phyloP scores from a whole-genome alignment of 2,888 invertebrate genomes.

The Mimas tiliae region DNA sequence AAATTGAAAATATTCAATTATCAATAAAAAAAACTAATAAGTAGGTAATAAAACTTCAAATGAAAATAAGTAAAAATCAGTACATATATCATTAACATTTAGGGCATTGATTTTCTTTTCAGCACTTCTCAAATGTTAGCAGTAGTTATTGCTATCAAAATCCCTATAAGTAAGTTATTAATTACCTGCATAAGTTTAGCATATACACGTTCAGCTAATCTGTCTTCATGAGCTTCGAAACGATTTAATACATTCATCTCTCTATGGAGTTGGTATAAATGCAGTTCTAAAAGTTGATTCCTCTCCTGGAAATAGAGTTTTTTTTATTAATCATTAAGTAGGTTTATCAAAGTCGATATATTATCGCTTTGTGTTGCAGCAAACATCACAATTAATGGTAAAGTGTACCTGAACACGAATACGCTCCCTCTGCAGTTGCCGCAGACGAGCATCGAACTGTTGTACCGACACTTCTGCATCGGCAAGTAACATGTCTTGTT shows the following conservation, averaged over 20 bases:
- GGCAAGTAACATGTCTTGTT: constrained; percentile 87
- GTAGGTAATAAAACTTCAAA: too few relatives aligned
- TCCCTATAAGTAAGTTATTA: not conserved
- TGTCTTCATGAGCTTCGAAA: constrained; percentile 89
- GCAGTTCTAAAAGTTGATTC: constrained; percentile 85
- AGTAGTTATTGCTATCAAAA: not conserved
- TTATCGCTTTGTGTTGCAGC: too few relatives aligned
- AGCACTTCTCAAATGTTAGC: too few relatives aligned
- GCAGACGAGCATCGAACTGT: constrained; percentile 87
- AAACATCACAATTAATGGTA: constrained; percentile 36
- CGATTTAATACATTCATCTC: constrained; percentile 90
- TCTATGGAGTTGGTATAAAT: constrained; percentile 88
- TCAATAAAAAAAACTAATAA: too few relatives aligned
- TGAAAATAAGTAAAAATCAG: too few relatives aligned
- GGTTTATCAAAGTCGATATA: too few relatives aligned
- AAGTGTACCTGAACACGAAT: constrained; percentile 82
- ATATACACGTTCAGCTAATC: constrained; percentile 85
- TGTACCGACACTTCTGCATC: constrained; percentile 85
- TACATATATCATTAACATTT: too few relatives aligned
- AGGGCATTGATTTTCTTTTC: too few relatives aligned
- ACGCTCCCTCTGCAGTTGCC: constrained; percentile 82
- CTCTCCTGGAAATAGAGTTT: constrained; percentile 56
- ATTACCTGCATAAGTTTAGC: constrained; percentile 77
- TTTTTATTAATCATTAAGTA: too few relatives aligned
- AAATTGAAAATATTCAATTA: not conserved